These are phyloP conservation scores for Cyclura pinguis DNA, from an alignment of 2,797 vertebrate species.

Conservation along the genomic window DNA sequence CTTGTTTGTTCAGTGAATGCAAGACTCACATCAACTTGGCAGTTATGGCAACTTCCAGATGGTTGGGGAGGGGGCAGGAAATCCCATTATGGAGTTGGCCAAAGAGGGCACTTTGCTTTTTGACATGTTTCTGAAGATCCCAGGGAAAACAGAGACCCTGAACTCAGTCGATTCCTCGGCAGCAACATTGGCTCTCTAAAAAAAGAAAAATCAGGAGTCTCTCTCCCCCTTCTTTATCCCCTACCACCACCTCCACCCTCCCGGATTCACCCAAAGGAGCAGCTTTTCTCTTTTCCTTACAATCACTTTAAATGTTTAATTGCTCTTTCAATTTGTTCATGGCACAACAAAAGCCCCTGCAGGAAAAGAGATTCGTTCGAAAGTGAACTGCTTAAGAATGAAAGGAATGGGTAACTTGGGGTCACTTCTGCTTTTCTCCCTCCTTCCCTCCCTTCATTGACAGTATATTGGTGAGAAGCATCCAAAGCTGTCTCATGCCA, in stretches of 20 bases:
- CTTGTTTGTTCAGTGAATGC: constrained; percentile 43
- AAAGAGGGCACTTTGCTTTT: constrained; percentile 49
- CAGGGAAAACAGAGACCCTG: constrained; percentile 16
- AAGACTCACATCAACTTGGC: constrained; percentile 44
- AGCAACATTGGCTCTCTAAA: neutral
- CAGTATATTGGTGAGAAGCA: neutral
- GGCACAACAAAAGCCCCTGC: constrained; percentile 64
- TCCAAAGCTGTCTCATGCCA: neutral
- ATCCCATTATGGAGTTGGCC: constrained; percentile 43
- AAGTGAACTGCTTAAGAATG: constrained; percentile 69
- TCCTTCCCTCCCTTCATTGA: too few species aligned
- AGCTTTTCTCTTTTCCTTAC: constrained; percentile 57
- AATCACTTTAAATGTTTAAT: constrained; percentile 75
- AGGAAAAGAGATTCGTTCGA: constrained; percentile 72
- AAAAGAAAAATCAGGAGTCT: constrained; percentile 14
- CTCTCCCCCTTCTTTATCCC: neutral
- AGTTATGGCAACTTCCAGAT: constrained; percentile 14
- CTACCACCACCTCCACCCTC: neutral
- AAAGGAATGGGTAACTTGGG: constrained; percentile 66
- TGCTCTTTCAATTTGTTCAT: constrained; percentile 71
- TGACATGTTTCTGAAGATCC: constrained; percentile 18
- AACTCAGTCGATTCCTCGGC: neutral
- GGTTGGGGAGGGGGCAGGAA: constrained; percentile 54
- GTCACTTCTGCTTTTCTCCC: constrained; percentile 63
- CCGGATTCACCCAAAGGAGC: constrained; percentile 47